These are phyloP conservation scores for Drosophila mettleri DNA, from an alignment of 2,888 invertebrate species.

Conservation along the genomic window DNA sequence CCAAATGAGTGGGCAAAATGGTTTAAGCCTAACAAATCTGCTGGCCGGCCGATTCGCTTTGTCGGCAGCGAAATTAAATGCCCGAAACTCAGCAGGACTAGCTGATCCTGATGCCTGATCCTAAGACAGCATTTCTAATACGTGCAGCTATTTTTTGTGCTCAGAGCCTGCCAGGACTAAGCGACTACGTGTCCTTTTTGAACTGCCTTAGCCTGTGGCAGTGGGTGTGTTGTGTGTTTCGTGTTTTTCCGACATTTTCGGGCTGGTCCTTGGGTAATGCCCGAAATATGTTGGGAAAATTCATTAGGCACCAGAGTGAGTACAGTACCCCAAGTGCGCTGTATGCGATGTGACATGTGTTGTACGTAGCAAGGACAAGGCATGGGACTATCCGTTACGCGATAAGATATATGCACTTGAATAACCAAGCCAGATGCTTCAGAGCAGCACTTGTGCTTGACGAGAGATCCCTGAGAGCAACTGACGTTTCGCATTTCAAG, in stretches of 20 bases:
- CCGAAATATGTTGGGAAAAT: conserved; percentile 47
- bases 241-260: conserved; percentile 23
- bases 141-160: conserved; percentile 40
- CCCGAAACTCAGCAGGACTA: conserved; percentile 39
- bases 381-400: conserved; percentile 12
- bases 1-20: conserved; percentile 47
- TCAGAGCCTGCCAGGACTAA: conserved; percentile 6
- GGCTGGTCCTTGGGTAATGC: conserved; percentile 32
- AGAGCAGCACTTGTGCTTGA: conserved; percentile 5
- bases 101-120: conserved; percentile 19
- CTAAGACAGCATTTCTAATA: conserved; percentile 12
- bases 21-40: conserved; percentile 40
- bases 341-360: conserved; percentile 36
- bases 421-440: conserved; percentile 30
- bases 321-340: conserved; percentile 13
- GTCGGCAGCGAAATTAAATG: conserved; percentile 24
- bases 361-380: conserved; percentile 22
- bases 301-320: conserved; percentile 23
- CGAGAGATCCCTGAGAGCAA: conserved; percentile 8
- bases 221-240: conserved; percentile 15
- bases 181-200: conserved; percentile 53
- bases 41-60: conserved; percentile 35
- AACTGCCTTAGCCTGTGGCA: conserved; percentile 1
- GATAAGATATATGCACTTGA: conserved; percentile 52
- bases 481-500: conserved; percentile 6